phyloP scores from a whole-genome alignment of 2,113 vertebrate species.

The Athene cunicularia region DNA sequence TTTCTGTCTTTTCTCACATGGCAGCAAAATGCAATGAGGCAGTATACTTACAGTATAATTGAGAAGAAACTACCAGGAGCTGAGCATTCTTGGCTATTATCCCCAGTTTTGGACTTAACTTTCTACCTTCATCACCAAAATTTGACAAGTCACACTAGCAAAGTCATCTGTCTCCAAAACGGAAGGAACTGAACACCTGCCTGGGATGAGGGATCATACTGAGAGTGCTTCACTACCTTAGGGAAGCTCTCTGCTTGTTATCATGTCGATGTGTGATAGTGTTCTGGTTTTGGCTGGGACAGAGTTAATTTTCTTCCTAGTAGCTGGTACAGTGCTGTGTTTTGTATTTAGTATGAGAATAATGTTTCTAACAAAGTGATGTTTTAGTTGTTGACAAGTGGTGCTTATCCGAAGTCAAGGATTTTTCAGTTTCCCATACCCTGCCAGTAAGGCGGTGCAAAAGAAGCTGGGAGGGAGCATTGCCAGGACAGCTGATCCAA shows the following conservation, averaged over 20 bases:
- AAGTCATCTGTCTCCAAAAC: not conserved
- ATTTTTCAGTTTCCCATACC: too few species aligned
- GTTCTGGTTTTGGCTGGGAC: too few species aligned
- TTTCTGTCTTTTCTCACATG: not conserved
- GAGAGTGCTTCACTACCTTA: not conserved
- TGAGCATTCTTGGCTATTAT: not conserved
- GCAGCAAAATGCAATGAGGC: not conserved
- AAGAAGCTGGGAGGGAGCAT: too few species aligned
- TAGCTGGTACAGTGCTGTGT: too few species aligned
- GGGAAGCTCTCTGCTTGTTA: not conserved
- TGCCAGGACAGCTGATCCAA: too few species aligned
- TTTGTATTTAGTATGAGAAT: too few species aligned
- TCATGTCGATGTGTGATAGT: not conserved
- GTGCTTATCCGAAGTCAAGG: too few species aligned
- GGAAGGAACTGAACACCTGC: not conserved
- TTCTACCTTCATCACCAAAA: not conserved
- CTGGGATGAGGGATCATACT: not conserved
- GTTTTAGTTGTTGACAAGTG: too few species aligned
- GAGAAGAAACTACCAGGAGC: not conserved
- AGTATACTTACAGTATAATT: not conserved
- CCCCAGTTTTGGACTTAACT: not conserved
- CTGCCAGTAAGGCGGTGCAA: too few species aligned
- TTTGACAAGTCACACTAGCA: not conserved
- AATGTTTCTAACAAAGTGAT: too few species aligned
- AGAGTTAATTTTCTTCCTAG: too few species aligned